Evolutionary conservation across 2,888 invertebrate genomes (phyloP).

Genomic region (Pseudococcus longispinus): DNA sequence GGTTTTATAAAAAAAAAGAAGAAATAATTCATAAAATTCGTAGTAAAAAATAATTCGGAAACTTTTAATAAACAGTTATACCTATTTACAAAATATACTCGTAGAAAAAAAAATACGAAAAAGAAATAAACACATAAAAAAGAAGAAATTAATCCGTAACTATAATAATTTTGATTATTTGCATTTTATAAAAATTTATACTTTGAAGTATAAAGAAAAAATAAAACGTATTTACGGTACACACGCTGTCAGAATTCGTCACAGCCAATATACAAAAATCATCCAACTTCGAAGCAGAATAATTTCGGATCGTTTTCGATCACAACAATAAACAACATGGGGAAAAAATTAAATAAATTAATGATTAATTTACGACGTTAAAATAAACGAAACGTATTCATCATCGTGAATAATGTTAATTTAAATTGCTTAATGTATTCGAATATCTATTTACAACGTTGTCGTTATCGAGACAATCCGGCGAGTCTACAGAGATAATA

Average conservation of each 20-base stretch:
- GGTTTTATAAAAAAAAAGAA: conserved; percentile 31
- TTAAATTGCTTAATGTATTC: conserved; percentile 19
- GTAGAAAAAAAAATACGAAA: background rate
- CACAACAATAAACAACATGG: background rate
- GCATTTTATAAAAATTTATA: background rate
- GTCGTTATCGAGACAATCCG: conserved; percentile 8
- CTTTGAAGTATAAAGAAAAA: conserved; percentile 15
- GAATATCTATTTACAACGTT: background rate
- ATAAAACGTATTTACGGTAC: conserved; percentile 37
- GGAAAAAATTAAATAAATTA: conserved; percentile 25
- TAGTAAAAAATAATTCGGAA: background rate
- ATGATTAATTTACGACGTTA: background rate
- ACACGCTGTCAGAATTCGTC: conserved; percentile 54
- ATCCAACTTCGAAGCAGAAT: conserved; percentile 29
- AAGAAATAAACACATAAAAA: conserved; percentile 23
- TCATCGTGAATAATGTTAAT: conserved; percentile 40
- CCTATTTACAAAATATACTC: background rate
- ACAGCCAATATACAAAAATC: conserved; percentile 55
- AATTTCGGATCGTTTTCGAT: conserved; percentile 26
- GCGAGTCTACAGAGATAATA: background rate
- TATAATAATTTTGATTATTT: conserved; percentile 55
- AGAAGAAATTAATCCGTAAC: conserved; percentile 48
- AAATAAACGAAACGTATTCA: conserved; percentile 30
- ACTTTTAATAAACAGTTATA: conserved; percentile 26
- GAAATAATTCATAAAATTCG: background rate